Evolutionary conservation across 2,888 invertebrate species (phyloP), one percentile per base, ranked within the genome.

Genomic region (Drosophila neotestacea): DNA sequence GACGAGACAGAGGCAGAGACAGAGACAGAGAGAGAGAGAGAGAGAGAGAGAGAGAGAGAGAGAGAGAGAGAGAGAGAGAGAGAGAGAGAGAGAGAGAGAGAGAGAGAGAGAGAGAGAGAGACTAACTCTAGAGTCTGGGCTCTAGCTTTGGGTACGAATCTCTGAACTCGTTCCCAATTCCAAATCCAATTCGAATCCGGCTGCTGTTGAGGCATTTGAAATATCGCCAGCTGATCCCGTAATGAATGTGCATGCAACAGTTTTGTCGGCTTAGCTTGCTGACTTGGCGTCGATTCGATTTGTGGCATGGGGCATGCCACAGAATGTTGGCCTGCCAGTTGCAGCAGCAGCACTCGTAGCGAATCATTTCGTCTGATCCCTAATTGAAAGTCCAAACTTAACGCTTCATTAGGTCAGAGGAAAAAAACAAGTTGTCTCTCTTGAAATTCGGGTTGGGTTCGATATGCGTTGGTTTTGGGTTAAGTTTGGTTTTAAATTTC

Each of bases 351-450:
- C 52, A 54, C 51, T 59, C 71, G 58, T 52, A 44, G 55, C 77
- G 64, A 77, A 69, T 76, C 77, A 48, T 50, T 46, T 38, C 47
- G 28, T 27, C 54, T 44, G 38, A 10, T 32, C 50, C 46, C 58
- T 78, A 82, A 86, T 84, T 80, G 82, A 87, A 86, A 85, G 70
- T 65, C 71, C 64, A 64, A 85, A 85, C 85, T 85, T 87, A 77
- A 85, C 85, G 85, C 88, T 85, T 85, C 81, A 85, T 85, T 85
- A 83, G 76, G 74, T 73, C 63, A 66, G 48, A 66, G 48, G 38
- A 41, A 22, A 34, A 48, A 32, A 56, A 55, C 41, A 32, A 39
- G 46, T 62, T 54, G 30, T 52, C n/a, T 7, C 38, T 22, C 42
- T 28, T 30, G 30, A 6, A 6, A 30, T 30, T 30, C 32, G 32